These are phyloP conservation scores for Phoxinus dragarum DNA, from an alignment of 2,797 vertebrate species.

Conservation along the genomic window DNA sequence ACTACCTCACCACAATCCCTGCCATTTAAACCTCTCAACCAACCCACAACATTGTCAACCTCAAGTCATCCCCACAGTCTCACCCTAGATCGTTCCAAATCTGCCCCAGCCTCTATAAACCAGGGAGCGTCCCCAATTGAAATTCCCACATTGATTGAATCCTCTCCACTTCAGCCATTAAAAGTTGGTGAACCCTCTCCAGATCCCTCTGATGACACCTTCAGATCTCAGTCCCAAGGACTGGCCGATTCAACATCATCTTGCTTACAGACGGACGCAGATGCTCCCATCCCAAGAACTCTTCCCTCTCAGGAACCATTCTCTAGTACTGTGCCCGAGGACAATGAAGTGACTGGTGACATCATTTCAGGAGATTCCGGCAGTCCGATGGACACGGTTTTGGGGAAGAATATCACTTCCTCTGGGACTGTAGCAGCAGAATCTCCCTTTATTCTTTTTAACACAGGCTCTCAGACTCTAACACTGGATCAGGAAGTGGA, in stretches of 20 bases:
- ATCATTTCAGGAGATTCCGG: slow-evolving; percentile 37
- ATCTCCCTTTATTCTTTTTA: slow-evolving; percentile 34
- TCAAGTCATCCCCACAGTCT: slow-evolving; percentile 72
- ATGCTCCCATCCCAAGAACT: slow-evolving; percentile 48
- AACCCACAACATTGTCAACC: slow-evolving; percentile 76
- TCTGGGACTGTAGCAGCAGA: slow-evolving; percentile 26
- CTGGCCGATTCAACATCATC: slow-evolving; percentile 55
- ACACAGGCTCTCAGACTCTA: slow-evolving; percentile 41
- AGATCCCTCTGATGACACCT: slow-evolving; percentile 48
- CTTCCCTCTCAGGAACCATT: slow-evolving; percentile 65
- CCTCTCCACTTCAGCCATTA: slow-evolving; percentile 34
- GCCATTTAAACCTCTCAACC: slow-evolving; percentile 78
- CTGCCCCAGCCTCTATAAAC: slow-evolving; percentile 80
- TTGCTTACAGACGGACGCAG: slow-evolving; percentile 34
- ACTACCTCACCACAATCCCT: slow-evolving; percentile 96
- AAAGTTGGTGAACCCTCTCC: slow-evolving; percentile 42
- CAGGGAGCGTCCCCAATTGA: slow-evolving; percentile 61
- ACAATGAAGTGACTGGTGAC: slow-evolving; percentile 45
- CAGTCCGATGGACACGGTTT: slow-evolving; percentile 14
- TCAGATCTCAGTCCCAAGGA: slow-evolving; percentile 60
- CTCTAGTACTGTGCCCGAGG: slow-evolving; percentile 58
- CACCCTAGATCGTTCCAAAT: slow-evolving; percentile 80
- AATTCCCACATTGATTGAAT: slow-evolving; percentile 28
- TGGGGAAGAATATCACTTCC: slow-evolving; percentile 21
- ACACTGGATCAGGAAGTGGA: slow-evolving; percentile 50